Conservation (phyloP, 2,797 vertebrate species). For the Ptychadena robeensis region DNA sequence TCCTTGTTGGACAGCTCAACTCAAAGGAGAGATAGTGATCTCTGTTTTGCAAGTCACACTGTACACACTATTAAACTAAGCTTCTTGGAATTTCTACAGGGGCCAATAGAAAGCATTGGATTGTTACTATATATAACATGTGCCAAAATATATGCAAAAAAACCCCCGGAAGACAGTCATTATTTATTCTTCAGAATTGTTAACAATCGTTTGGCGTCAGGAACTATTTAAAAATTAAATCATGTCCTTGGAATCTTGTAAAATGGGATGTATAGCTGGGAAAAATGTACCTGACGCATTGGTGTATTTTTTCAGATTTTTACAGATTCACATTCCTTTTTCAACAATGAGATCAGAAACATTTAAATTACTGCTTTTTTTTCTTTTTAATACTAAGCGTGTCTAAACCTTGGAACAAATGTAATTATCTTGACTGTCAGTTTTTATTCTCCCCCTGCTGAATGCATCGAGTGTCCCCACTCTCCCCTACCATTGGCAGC, state of each 20-base stretch:
- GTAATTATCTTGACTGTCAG: too few species aligned
- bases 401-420: too few species aligned
- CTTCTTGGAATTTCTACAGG: conserved; percentile 12
- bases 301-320: background rate
- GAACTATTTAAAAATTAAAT: conserved; percentile 19
- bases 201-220: conserved; percentile 7
- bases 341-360: too few species aligned
- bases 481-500: too few species aligned
- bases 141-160: background rate
- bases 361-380: too few species aligned
- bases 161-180: conserved; percentile 4
- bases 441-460: too few species aligned
- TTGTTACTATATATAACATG: conserved; percentile 15
- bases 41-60: conserved; percentile 28
- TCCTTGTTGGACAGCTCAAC: conserved; percentile 1
- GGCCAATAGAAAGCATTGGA: conserved; percentile 33
- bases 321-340: background rate
- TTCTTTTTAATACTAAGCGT: too few species aligned
- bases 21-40: conserved; percentile 17
- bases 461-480: too few species aligned
- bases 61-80: conserved; percentile 6
- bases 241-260: background rate
- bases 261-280: conserved; percentile 1
- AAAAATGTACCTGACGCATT: background rate
- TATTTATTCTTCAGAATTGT: conserved; percentile 22